Conservation (phyloP, 1,140 invertebrate genomes). For the Vanessa atalanta region DNA sequence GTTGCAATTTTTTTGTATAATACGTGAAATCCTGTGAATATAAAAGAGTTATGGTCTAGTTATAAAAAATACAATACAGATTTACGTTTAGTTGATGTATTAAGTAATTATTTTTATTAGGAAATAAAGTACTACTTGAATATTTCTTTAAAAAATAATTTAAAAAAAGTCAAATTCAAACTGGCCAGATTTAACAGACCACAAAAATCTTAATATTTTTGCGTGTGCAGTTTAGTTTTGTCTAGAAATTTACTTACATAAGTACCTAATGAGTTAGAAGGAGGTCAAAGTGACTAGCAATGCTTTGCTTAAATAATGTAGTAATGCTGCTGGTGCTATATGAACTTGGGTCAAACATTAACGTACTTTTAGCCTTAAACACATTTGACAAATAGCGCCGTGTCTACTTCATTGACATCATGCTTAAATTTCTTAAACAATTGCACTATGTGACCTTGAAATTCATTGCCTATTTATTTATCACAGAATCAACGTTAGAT, state of each 20-base stretch:
- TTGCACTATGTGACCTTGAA: conserved; percentile 27
- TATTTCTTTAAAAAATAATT: too few relatives aligned
- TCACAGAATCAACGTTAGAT: conserved; percentile 26
- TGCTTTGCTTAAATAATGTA: neutral
- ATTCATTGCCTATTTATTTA: conserved; percentile 13
- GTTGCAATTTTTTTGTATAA: too few relatives aligned
- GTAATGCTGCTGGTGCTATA: neutral
- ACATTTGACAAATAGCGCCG: conserved; percentile 10
- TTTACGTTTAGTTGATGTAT: too few relatives aligned
- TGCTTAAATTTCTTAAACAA: conserved; percentile 26
- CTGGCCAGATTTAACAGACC: too few relatives aligned
- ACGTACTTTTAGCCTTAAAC: neutral
- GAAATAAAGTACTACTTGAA: too few relatives aligned
- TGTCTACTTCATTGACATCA: conserved; percentile 14
- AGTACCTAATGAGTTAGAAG: neutral
- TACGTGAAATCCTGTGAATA: too few relatives aligned
- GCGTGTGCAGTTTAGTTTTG: neutral
- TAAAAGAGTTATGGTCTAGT: too few relatives aligned
- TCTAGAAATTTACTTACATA: neutral
- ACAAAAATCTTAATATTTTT: neutral
- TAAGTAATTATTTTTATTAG: too few relatives aligned
- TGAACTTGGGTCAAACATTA: neutral
- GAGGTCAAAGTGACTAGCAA: neutral
- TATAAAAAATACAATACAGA: too few relatives aligned
- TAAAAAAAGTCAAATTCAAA: too few relatives aligned